These are phyloP conservation scores for Cassiopea andromeda DNA, from an alignment of 30 jellyfish, hydroid and myxozoan species.

Conservation along the genomic window DNA sequence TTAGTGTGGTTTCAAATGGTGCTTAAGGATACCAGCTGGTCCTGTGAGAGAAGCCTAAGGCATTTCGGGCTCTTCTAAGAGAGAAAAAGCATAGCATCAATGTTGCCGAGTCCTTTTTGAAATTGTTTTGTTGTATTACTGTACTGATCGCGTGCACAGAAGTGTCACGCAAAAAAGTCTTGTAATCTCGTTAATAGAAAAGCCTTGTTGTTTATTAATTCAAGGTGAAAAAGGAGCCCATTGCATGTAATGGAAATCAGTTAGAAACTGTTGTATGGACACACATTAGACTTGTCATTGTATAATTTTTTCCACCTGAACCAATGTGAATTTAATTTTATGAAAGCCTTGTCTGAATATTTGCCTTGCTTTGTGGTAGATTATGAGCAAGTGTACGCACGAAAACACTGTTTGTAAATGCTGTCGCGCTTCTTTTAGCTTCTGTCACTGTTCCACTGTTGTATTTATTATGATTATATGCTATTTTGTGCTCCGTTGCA, in stretches of 20 bases:
- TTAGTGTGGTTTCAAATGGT: not conserved
- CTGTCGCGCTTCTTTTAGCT: not conserved
- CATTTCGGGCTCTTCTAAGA: not conserved
- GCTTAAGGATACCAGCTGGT: not conserved
- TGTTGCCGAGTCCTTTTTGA: not conserved
- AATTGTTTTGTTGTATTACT: not conserved
- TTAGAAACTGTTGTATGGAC: not conserved
- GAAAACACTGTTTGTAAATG: not conserved
- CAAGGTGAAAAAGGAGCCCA: not conserved
- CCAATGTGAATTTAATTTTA: not conserved
- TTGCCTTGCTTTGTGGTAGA: not conserved
- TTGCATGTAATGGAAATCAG: not conserved
- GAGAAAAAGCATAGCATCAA: not conserved
- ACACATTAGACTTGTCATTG: not conserved
- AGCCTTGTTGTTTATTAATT: not conserved
- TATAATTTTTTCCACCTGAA: not conserved
- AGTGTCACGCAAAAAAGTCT: conserved; percentile 18
- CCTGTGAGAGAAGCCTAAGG: not conserved
- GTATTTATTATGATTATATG: no score
- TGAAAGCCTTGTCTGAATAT: not conserved
- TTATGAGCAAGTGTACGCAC: not conserved
- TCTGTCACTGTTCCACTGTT: not conserved
- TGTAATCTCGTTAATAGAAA: not conserved
- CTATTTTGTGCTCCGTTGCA: no score
- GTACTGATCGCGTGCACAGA: conserved; percentile 12